phyloP scores from a whole-genome alignment of 2,113 vertebrate species.

The Ginglymostoma cirratum region DNA sequence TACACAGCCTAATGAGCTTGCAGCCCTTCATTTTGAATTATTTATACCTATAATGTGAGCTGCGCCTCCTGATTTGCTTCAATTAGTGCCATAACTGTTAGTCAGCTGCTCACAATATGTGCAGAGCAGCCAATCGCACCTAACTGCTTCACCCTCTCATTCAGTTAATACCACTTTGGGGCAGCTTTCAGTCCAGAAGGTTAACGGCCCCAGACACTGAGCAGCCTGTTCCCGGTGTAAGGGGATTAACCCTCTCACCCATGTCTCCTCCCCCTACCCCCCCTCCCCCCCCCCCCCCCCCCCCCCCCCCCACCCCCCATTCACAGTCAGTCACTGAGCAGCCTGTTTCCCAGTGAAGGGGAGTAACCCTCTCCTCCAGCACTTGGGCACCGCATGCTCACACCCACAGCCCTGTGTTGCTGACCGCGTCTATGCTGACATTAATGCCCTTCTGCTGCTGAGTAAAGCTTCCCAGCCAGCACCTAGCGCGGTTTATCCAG shows the following conservation, averaged over 20 bases:
- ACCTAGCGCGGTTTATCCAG: too few species aligned
- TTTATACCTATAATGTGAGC: background rate
- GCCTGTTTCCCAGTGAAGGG: background rate
- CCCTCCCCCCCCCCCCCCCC: background rate
- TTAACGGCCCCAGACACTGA: background rate
- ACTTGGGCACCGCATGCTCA: background rate
- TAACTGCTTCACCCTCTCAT: background rate
- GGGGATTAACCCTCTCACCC: background rate
- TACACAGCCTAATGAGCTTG: background rate
- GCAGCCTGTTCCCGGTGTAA: background rate
- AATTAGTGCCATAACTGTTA: background rate
- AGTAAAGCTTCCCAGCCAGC: background rate
- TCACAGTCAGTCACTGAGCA: background rate
- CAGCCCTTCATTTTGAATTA: background rate
- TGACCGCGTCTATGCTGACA: background rate
- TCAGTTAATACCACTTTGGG: background rate
- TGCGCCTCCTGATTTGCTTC: background rate
- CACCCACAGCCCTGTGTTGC: background rate
- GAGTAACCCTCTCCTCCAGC: background rate
- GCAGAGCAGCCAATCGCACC: background rate
- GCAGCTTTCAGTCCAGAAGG: background rate
- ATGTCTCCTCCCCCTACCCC: background rate
- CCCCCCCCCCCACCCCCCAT: background rate
- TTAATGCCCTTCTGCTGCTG: background rate
- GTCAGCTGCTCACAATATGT: background rate